phyloP scores from a whole-genome alignment of 2,113 vertebrate species.

The Corythornis vintsioides region DNA sequence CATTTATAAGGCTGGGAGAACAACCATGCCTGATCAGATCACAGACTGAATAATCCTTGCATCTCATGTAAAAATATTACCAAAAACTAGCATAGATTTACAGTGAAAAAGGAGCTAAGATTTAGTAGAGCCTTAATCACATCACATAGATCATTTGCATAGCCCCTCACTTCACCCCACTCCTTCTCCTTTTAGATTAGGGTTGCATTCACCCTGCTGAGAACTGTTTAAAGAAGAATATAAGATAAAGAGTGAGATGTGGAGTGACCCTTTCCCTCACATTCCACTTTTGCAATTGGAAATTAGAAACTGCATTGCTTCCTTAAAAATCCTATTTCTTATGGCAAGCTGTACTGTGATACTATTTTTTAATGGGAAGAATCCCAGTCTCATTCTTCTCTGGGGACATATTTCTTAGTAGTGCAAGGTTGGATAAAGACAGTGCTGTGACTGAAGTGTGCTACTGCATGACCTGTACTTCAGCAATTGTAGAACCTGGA shows the following conservation, averaged over 20 bases:
- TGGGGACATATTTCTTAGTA: not conserved
- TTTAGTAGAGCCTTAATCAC: not conserved
- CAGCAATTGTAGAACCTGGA: not conserved
- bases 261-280: not conserved
- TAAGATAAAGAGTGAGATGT: not conserved
- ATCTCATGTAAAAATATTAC: not conserved
- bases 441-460: not conserved
- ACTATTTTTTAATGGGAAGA: not conserved
- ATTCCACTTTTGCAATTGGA: not conserved
- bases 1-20: not conserved
- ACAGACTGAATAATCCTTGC: not conserved
- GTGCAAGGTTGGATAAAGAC: not conserved
- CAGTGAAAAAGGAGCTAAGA: not conserved
- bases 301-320: not conserved
- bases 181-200: not conserved
- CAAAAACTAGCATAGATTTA: not conserved
- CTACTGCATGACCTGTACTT: not conserved
- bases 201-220: not conserved
- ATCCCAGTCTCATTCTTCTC: not conserved
- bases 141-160: not conserved
- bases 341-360: not conserved
- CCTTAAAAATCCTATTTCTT: not conserved
- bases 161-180: not conserved
- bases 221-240: not conserved
- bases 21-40: accelerated